These are phyloP conservation scores for Aldabrachelys gigantea DNA, from an alignment of 2,113 vertebrate species.

Conservation along the genomic window DNA sequence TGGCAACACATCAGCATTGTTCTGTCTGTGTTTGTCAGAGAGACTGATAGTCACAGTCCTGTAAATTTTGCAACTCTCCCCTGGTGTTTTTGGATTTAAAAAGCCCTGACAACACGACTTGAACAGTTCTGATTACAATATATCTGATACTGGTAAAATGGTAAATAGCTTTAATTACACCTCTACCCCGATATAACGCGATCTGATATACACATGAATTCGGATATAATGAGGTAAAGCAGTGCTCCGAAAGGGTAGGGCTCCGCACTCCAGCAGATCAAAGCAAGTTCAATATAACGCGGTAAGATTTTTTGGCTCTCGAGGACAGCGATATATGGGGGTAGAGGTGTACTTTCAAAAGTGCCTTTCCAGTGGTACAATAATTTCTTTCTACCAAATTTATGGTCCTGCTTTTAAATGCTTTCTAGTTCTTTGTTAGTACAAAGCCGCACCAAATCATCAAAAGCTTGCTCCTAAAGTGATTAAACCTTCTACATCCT, in stretches of 20 bases:
- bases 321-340: too few species aligned
- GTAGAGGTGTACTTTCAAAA: background rate
- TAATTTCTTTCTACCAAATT: background rate
- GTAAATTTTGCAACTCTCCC: background rate
- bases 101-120: background rate
- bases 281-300: too few species aligned
- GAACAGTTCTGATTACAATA: background rate
- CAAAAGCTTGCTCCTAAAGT: slow-evolving; percentile 23
- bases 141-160: background rate
- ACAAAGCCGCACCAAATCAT: slow-evolving; percentile 3
- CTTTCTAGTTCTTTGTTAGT: slow-evolving; percentile 20
- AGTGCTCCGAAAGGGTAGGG: too few species aligned
- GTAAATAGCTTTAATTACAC: background rate
- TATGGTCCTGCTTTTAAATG: slow-evolving; percentile 1
- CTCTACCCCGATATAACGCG: too few species aligned
- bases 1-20: background rate
- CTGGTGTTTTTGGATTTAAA: background rate
- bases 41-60: background rate
- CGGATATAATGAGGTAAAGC: too few species aligned
- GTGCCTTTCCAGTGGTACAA: background rate
- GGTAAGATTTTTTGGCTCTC: too few species aligned
- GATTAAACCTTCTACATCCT: slow-evolving; percentile 22
- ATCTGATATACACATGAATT: too few species aligned
- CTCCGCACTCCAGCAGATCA: too few species aligned
- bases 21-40: background rate